phyloP scores from a whole-genome alignment of 2,888 invertebrate genomes.

The Lymantria dispar region DNA sequence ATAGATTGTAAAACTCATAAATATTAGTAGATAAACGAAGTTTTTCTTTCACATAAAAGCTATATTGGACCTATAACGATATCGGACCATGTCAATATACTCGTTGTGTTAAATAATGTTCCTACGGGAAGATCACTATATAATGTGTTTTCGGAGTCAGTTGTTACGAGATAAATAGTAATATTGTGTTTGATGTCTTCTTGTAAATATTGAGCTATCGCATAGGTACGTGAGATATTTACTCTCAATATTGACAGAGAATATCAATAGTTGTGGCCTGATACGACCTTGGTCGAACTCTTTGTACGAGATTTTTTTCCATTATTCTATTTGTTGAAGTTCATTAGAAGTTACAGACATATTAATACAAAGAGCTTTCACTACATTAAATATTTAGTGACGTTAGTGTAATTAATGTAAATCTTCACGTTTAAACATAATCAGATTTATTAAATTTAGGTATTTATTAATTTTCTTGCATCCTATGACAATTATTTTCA shows the following conservation, averaged over 20 bases:
- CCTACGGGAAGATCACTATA: constrained; percentile 54
- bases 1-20: constrained; percentile 55
- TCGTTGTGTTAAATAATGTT: constrained; percentile 46
- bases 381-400: too few relatives aligned
- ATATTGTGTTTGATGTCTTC: constrained; percentile 75
- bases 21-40: constrained; percentile 54
- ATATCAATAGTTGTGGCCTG: constrained; percentile 66
- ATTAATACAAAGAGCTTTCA: too few relatives aligned
- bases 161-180: constrained; percentile 78
- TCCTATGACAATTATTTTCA: too few relatives aligned
- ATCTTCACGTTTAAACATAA: too few relatives aligned
- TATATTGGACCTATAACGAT: constrained; percentile 57
- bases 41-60: constrained; percentile 55
- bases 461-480: too few relatives aligned
- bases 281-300: constrained; percentile 60
- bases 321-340: constrained; percentile 10
- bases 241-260: constrained; percentile 71
- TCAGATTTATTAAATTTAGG: too few relatives aligned
- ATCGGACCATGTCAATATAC: constrained; percentile 58
- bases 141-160: constrained; percentile 65
- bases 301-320: constrained; percentile 45
- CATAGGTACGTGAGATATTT: constrained; percentile 77
- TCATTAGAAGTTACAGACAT: not conserved
- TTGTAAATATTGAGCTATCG: constrained; percentile 73
- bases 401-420: too few relatives aligned